Percentiles rank a stretch among this genome's conserved stretches.
Evolutionary conservation across 2,113 vertebrate genomes (phyloP).

Genomic region (Pygoscelis adeliae): DNA sequence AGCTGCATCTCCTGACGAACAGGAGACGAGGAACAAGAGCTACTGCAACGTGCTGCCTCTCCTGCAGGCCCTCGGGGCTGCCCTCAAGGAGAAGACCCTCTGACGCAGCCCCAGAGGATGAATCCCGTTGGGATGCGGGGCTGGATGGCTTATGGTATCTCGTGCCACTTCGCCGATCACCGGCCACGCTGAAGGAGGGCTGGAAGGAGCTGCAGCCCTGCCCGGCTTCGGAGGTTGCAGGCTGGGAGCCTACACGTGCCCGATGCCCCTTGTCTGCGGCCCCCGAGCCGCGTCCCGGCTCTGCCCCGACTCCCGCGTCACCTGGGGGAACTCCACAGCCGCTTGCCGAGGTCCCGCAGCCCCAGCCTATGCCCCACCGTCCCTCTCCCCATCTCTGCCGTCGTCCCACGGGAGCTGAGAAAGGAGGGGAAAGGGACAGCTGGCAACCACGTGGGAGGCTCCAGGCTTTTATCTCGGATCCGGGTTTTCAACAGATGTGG

Average conservation of each 20-base stretch:
- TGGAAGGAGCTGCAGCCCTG: neutral
- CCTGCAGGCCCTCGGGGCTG: neutral
- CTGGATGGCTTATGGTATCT: neutral
- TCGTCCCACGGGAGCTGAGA: accelerated
- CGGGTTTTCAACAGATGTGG: neutral
- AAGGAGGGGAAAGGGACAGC: accelerated
- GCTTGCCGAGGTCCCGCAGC: accelerated
- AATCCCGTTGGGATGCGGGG: accelerated
- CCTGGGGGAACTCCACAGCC: accelerated
- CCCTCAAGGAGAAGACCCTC: neutral
- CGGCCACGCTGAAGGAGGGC: accelerated
- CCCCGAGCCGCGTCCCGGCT: accelerated
- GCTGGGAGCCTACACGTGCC: neutral
- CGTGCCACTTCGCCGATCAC: accelerated
- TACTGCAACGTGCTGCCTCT: neutral
- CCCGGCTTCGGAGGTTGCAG: neutral
- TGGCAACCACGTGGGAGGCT: neutral
- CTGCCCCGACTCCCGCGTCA: accelerated
- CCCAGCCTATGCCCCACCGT: accelerated
- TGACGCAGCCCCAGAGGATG: accelerated
- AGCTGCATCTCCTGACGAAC: neutral
- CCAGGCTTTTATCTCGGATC: neutral
- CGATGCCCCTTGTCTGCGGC: accelerated
- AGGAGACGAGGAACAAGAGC: accelerated
- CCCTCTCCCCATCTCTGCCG: neutral